These are phyloP conservation scores for Pollimyrus isidori DNA, from an alignment of 2,113 vertebrate genomes.

Conservation along the genomic window DNA sequence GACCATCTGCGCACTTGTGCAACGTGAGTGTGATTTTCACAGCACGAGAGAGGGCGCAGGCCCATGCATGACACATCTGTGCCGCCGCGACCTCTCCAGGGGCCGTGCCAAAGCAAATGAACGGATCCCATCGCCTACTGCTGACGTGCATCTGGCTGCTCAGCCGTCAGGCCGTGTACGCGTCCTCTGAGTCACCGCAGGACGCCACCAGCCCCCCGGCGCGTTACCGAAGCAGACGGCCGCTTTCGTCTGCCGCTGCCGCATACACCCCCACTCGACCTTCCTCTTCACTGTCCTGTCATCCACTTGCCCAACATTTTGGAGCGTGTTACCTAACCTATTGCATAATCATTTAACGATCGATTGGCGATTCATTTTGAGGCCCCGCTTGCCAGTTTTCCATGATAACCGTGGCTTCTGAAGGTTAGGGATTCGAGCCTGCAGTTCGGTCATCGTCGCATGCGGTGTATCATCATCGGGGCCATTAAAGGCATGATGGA, in stretches of 20 bases:
- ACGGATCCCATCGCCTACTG: constrained; percentile 4
- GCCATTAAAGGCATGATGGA: background rate
- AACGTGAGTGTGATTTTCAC: background rate
- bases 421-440: background rate
- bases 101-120: background rate
- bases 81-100: background rate
- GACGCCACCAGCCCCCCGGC: constrained; percentile 34
- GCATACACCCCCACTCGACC: constrained; percentile 21
- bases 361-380: background rate
- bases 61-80: background rate
- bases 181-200: constrained; percentile 45
- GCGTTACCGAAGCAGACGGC: constrained; percentile 16
- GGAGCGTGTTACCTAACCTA: background rate
- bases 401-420: background rate
- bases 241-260: background rate
- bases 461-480: background rate
- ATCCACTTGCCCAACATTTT: constrained; percentile 1
- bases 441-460: background rate
- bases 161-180: constrained; percentile 40
- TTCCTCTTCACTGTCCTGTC: constrained; percentile 12
- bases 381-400: background rate
- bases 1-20: background rate
- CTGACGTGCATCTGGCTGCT: constrained; percentile 28
- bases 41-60: background rate
- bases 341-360: background rate